Evolutionary conservation across 2,888 invertebrate genomes (phyloP).

Genomic region (Catocala fraxini): DNA sequence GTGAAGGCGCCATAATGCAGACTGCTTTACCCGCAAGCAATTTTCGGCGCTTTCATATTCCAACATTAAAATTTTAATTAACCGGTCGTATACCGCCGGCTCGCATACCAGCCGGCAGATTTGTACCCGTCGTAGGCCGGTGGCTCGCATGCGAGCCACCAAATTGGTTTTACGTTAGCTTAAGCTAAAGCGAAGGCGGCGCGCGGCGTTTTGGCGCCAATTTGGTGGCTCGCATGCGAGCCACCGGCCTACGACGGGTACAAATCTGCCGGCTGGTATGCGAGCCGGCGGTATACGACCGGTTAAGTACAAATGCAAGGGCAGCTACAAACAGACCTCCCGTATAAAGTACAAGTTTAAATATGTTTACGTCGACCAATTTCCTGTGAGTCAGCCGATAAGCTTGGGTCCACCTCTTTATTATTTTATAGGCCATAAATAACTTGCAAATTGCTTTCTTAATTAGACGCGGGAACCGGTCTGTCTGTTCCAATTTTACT

Average conservation of each 20-base stretch:
- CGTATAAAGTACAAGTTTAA: constrained; percentile 61
- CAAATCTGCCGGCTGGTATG: no score
- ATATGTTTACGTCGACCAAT: constrained; percentile 58
- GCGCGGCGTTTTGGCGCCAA: no score
- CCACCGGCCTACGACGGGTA: no score
- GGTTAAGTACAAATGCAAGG: constrained; percentile 13
- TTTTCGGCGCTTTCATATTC: constrained; percentile 20
- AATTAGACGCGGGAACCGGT: constrained; percentile 77
- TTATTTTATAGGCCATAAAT: constrained; percentile 80
- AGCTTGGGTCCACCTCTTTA: constrained; percentile 62
- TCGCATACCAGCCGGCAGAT: no score
- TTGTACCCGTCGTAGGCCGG: no score
- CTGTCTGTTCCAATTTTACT: constrained; percentile 60
- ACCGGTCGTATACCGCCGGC: no score
- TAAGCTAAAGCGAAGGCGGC: no score
- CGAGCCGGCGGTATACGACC: no score
- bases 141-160: no score
- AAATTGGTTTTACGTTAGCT: no score
- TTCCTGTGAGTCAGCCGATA: constrained; percentile 67
- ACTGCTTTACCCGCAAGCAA: background rate
- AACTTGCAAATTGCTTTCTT: constrained; percentile 83
- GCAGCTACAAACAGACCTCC: constrained; percentile 38
- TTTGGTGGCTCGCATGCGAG: no score
- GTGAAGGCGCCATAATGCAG: background rate
- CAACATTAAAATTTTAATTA: constrained; percentile 17